Evolutionary conservation across 1,140 invertebrate species (phyloP).

Genomic region (Spodoptera litura): DNA sequence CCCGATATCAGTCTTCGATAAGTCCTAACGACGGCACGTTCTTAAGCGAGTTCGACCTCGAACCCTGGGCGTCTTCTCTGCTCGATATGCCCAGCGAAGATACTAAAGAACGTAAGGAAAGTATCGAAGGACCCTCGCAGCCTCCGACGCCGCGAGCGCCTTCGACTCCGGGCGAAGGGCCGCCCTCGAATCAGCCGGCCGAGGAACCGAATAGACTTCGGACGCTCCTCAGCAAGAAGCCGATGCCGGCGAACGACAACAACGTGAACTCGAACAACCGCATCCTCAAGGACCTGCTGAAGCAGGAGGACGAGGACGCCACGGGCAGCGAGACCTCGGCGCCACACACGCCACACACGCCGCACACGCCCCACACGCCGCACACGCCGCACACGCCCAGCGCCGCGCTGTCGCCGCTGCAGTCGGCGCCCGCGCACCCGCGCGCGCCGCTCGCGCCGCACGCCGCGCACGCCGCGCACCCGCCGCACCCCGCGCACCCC

Average conservation of each 20-base stretch:
- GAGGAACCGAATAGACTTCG: slow-evolving; percentile 89
- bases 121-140: slow-evolving; percentile 74
- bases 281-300: slow-evolving; percentile 92
- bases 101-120: slow-evolving; percentile 74
- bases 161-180: slow-evolving; percentile 54
- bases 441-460: slow-evolving; percentile 62
- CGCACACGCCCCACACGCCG: slow-evolving; percentile 76
- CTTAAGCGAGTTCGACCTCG: slow-evolving; percentile 88
- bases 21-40: slow-evolving; percentile 67
- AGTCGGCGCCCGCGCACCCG: slow-evolving; percentile 52
- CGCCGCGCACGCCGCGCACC: slow-evolving; percentile 55
- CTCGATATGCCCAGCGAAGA: slow-evolving; percentile 74
- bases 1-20: slow-evolving; percentile 68
- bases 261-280: slow-evolving; percentile 76
- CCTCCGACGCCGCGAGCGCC: slow-evolving; percentile 73
- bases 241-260: slow-evolving; percentile 66
- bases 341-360: slow-evolving; percentile 77
- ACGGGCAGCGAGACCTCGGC: slow-evolving; percentile 77
- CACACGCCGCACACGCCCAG: slow-evolving; percentile 85
- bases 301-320: slow-evolving; percentile 94
- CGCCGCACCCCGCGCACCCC: slow-evolving; percentile 62
- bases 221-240: slow-evolving; percentile 88
- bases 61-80: slow-evolving; percentile 75
- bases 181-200: slow-evolving; percentile 63
- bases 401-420: slow-evolving; percentile 84